phyloP scores from a whole-genome alignment of 2,113 vertebrate species.

The Melospiza melodia region DNA sequence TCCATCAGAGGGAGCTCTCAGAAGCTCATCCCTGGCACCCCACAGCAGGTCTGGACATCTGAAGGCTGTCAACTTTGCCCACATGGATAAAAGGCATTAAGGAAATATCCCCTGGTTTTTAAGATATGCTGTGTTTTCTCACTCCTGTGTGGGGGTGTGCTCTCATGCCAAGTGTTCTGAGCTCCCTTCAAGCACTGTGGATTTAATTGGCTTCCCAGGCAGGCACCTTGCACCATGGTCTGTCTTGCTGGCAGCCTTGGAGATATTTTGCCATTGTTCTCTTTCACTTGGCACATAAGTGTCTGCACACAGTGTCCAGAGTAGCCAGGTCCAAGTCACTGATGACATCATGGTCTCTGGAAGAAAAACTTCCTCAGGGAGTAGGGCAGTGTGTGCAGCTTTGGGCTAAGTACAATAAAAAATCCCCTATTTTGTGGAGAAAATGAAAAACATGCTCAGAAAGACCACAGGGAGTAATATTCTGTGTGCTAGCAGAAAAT shows the following conservation, averaged over 20 bases:
- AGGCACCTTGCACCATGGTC: background rate
- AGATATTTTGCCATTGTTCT: background rate
- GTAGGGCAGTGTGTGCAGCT: background rate
- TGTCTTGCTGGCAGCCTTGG: slow-evolving; percentile 1
- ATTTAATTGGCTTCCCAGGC: background rate
- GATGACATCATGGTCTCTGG: background rate
- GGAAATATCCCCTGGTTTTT: background rate
- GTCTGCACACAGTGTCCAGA: background rate
- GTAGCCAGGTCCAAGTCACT: background rate
- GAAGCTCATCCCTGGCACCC: background rate
- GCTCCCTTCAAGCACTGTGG: background rate
- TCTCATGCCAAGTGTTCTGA: background rate
- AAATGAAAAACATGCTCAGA: background rate
- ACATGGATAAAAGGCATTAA: background rate
- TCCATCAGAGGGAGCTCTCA: background rate
- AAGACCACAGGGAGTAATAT: background rate
- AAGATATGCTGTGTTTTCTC: background rate
- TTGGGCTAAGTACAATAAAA: background rate
- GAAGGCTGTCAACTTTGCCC: background rate
- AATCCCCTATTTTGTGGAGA: background rate
- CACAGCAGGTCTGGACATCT: background rate
- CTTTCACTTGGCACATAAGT: background rate
- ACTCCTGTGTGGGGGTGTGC: background rate
- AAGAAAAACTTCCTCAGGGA: background rate
- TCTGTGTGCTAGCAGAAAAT: background rate